Evolutionary conservation across 1,140 invertebrate species (phyloP).

Genomic region (Cheumatopsyche charites): DNA sequence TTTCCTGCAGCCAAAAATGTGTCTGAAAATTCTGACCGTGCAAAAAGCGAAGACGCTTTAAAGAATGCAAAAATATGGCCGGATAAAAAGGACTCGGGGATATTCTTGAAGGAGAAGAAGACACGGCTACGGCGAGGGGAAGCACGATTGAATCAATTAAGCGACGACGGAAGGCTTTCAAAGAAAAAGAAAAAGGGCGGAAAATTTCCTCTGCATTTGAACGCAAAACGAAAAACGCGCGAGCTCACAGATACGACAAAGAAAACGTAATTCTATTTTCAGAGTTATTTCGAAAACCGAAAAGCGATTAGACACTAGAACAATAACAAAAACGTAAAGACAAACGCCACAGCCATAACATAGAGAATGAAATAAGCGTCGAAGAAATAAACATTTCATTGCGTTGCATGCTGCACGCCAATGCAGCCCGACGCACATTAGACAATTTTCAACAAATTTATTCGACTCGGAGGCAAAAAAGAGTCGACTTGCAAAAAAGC

Average conservation of each 20-base stretch:
- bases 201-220: too few species aligned
- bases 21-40: constrained; percentile 1
- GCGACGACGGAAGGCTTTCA: constrained; percentile 1
- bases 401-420: constrained; percentile 17
- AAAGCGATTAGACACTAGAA: too few species aligned
- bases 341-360: too few species aligned
- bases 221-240: too few species aligned
- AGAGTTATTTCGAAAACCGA: too few species aligned
- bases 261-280: too few species aligned
- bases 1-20: constrained; percentile 11
- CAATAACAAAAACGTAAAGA: too few species aligned
- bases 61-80: constrained; percentile 8
- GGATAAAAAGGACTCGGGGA: background rate
- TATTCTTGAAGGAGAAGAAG: background rate
- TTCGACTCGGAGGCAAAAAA: constrained; percentile 18
- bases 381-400: background rate
- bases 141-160: constrained; percentile 15
- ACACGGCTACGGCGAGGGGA: background rate
- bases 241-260: too few species aligned
- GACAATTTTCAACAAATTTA: constrained; percentile 24
- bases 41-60: background rate
- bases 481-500: constrained; percentile 17
- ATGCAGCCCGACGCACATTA: background rate
- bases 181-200: background rate
- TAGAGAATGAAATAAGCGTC: too few species aligned